Evolutionary conservation across 2,888 invertebrate species (phyloP).

Genomic region (Sepioteuthis lessoniana): DNA sequence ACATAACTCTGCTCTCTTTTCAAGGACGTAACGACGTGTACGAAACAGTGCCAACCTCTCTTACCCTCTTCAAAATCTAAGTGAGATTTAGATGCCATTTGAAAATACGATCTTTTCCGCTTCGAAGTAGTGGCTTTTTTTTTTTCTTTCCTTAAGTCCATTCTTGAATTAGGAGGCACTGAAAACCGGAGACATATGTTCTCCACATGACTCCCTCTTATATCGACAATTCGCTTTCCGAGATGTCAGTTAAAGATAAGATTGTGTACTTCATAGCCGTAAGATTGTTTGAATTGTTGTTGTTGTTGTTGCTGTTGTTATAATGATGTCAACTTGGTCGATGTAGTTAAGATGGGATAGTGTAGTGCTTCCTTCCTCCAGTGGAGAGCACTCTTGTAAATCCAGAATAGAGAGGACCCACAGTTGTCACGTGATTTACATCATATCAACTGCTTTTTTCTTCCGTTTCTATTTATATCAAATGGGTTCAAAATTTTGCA

Average conservation of each 20-base stretch:
- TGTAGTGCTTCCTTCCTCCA: neutral
- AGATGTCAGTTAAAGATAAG: neutral
- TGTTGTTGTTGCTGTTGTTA: neutral
- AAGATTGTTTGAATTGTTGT: neutral
- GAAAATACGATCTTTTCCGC: neutral
- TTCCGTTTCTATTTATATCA: too few species aligned
- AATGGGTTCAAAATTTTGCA: too few species aligned
- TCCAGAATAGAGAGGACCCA: neutral
- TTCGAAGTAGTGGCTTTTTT: neutral
- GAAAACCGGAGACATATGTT: constrained; percentile 16
- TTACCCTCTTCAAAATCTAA: neutral
- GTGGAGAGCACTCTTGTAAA: neutral
- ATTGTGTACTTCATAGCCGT: neutral
- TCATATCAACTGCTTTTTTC: neutral
- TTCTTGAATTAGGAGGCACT: neutral
- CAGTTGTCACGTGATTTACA: neutral
- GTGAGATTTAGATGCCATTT: neutral
- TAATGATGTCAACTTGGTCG: neutral
- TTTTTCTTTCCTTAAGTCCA: neutral
- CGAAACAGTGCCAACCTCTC: neutral
- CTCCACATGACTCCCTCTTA: neutral
- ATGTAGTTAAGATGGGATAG: neutral
- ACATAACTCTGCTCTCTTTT: neutral
- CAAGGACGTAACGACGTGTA: neutral
- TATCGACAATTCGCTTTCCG: neutral